A percentile compares a stretch with the other conserved stretches of the same genome.
phyloP scores from a whole-genome alignment of 1,140 invertebrate genomes.

The Drosophila simulans region DNA sequence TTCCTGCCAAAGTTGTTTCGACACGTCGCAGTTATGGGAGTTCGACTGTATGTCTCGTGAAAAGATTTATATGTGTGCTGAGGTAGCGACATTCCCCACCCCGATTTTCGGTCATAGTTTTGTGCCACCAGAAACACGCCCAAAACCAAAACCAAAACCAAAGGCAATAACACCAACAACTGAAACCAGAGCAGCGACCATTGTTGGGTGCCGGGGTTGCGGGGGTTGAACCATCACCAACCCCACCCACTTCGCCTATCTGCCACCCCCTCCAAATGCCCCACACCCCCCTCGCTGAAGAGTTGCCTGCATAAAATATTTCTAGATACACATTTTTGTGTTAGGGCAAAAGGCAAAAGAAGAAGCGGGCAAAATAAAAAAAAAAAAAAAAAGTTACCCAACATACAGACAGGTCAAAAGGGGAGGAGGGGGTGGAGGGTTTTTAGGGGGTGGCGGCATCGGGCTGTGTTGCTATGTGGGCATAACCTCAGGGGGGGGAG shows the following conservation, averaged over 20 bases:
- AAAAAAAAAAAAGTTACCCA: conserved; percentile 62
- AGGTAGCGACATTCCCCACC: conserved; percentile 37
- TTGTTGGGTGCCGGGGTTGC: conserved; percentile 2
- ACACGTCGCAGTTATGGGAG: conserved; percentile 9
- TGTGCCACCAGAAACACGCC: conserved; percentile 49
- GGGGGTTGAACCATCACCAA: conserved; percentile 5
- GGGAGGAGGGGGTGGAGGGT: neutral
- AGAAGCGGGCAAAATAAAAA: conserved; percentile 39
- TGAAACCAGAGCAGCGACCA: conserved; percentile 19
- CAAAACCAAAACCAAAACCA: conserved; percentile 13
- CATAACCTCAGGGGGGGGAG: conserved; percentile 18
- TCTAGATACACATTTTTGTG: conserved; percentile 76
- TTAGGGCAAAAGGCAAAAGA: conserved; percentile 44
- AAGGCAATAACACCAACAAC: conserved; percentile 26
- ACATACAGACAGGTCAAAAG: conserved; percentile 30
- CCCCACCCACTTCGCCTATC: conserved; percentile 16
- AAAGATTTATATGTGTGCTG: conserved; percentile 23
- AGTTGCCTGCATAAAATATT: conserved; percentile 74
- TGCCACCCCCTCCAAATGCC: conserved; percentile 3
- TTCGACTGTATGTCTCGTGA: conserved; percentile 26
- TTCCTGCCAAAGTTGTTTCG: conserved; percentile 5
- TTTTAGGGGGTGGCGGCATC: conserved; percentile 3
- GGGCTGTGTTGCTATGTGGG: conserved; percentile 38
- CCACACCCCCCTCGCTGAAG: conserved; percentile 24
- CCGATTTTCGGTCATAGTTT: conserved; percentile 34